Base-by-base conservation (phyloP, 2,113 vertebrate species). In the Megalops atlanticus region DNA sequence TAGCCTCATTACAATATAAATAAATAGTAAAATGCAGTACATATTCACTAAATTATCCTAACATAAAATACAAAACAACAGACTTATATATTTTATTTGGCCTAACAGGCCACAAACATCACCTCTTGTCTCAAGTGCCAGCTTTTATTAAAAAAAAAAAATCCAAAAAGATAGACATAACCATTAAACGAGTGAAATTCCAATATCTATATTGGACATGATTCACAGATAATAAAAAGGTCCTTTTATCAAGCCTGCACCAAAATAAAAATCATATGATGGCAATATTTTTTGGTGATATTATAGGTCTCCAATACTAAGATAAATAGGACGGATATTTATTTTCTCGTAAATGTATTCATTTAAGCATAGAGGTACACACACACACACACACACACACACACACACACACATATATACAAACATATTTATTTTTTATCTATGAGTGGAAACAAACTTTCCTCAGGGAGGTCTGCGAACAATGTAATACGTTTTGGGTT, bases 311-410 rank as follows among this genome's bases (percentile, higher is more conserved):
- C 43, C 43, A 49, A 39, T 35, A 41, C 54, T 68, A 78, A 64
- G 36, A 64, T 64, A 78, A 31, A 78, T 35, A 78, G 76, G 38
- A n/a, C 14, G 36, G 36, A 77, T 77, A 64, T 40, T 78, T 78
- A 78, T 78, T 78, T 68, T 78, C 35, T 64, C 54, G 8, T 78
- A 39, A 64, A 64, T 27, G 40, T 79, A 47, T 71, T 45, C 31
- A 71, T 58, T 24, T 58, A n/a, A 58, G 52, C 4, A n/a, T 58
- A 45, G 43, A 45, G 81, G 78, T 69, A 72, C 8, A 71, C 77
- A 74, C 72, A 73, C 69, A 72, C 27, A 49, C 74, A 80, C 79
- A 76, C 38, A 78, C 58, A 81, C 58, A 81, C 71, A 41, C 74
- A 81, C 54, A 47, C 58, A 80, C 15, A 74, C 33, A 82, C 38